A percentile compares a stretch with the other conserved stretches of the same genome.
Evolutionary conservation across 2,113 vertebrate species (phyloP).

Genomic region (Natator depressus): DNA sequence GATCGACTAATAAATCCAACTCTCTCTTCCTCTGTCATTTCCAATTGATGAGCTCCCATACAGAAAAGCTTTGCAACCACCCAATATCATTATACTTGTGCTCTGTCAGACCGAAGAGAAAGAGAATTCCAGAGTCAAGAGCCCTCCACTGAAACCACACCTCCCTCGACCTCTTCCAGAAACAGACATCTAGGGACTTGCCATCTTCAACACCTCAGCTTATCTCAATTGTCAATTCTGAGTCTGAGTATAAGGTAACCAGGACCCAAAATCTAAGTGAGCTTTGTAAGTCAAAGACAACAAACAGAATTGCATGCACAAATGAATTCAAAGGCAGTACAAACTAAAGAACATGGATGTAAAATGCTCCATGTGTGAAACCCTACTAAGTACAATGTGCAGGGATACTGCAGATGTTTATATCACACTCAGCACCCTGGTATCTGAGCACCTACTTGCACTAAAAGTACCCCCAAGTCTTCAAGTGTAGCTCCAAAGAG

Average conservation of each 20-base stretch:
- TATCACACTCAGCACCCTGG: accelerated
- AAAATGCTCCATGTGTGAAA: neutral
- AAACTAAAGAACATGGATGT: neutral
- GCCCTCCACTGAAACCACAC: neutral
- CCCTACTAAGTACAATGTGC: accelerated
- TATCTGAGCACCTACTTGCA: neutral
- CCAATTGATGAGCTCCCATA: neutral
- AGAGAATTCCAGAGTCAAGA: neutral
- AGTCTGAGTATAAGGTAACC: neutral
- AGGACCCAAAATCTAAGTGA: neutral
- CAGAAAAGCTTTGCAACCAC: neutral
- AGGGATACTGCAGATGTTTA: neutral
- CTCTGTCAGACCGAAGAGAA: neutral
- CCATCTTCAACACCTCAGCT: neutral
- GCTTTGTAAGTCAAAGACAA: neutral
- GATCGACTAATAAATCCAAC: neutral
- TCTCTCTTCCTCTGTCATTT: neutral
- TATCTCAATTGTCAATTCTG: neutral
- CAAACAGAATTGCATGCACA: neutral
- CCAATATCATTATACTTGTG: neutral
- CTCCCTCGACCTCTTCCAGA: neutral
- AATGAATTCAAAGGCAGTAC: neutral
- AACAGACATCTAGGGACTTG: neutral
- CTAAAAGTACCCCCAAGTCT: neutral
- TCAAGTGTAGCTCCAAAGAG: neutral